Percentiles rank a stretch among this genome's conserved stretches.
Conservation (phyloP, 2,888 invertebrate genomes). For the Furcula furcula region DNA sequence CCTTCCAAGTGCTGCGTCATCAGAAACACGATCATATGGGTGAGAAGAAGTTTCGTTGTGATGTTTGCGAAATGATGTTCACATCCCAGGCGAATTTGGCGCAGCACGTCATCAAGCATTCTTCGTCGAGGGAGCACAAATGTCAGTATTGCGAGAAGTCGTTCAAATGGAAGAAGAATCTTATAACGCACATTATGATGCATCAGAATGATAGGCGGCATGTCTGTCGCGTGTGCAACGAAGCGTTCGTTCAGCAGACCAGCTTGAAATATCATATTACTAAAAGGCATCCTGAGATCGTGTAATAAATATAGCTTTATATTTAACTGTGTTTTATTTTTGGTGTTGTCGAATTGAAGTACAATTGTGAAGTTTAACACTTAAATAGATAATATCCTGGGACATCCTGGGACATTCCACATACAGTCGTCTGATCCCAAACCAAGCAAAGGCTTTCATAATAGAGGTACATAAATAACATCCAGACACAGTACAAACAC, state of each 20-base stretch:
- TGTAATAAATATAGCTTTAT: slow-evolving; percentile 14
- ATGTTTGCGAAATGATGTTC: slow-evolving; percentile 43
- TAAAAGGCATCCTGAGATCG: slow-evolving; percentile 35
- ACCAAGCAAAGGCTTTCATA: no score
- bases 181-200: slow-evolving; percentile 35
- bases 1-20: slow-evolving; percentile 33
- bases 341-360: no score
- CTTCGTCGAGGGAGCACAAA: slow-evolving; percentile 29
- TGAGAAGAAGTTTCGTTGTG: slow-evolving; percentile 27
- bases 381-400: no score
- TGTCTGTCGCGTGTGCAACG: slow-evolving; percentile 39
- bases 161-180: slow-evolving; percentile 38
- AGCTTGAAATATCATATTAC: slow-evolving; percentile 43
- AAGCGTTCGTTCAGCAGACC: slow-evolving; percentile 46
- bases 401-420: no score
- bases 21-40: slow-evolving; percentile 13
- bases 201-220: slow-evolving; percentile 42
- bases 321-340: no score
- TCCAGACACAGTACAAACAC: no score
- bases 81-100: slow-evolving; percentile 20
- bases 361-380: no score
- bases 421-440: no score
- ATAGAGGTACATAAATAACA: no score
- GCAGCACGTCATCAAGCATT: slow-evolving; percentile 32
- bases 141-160: slow-evolving; percentile 47